Evolutionary conservation across 2,113 vertebrate genomes (phyloP), one percentile per base, ranked within the genome.

Genomic region (Drymodes brunneopygia): DNA sequence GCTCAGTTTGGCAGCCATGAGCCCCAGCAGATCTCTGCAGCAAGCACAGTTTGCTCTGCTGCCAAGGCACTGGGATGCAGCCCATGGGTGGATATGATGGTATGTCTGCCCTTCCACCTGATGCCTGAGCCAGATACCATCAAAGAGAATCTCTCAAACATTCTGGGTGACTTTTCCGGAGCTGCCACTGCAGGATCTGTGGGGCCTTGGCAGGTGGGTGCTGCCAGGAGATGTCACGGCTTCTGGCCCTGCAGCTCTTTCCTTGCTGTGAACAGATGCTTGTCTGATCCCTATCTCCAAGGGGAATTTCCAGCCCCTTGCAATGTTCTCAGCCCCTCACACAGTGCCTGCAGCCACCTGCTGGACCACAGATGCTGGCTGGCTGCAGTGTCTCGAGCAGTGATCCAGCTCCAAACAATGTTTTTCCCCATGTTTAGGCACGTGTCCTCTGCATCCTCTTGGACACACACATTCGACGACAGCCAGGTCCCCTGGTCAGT

Each of bases 71-170:
- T 36, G 47, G 48, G 15, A n/a, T 23, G 25, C 50, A 67, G 65
- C 23, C 8, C 19, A 6, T 22, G 0, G 0, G 8, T 9, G 20
- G 40, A 8, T 14, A 24, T 0, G 0, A 28, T 31, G 12, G 10
- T 14, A 6, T 36, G 19, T 29, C 31, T 45, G 20, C 23, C 10
- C 3, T 42, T 84, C 23, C 13, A 45, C 50, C 47, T 45, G 16
- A 28, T 12, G 12, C 33, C 27, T 33, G n/a, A 65, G 31, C 6
- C 13, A 62, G 33, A 18, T 2, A 47, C 2, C 1, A 1, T 51
- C 27, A 24, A 45, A 13, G 3, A 38, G 5, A 16, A 21, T 17
- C 29, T 60, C 53, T 35, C 17, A 48, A 45, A n/a, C 21, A 24
- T 13, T 3, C 56, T 15, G 15, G 7, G 11, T 45, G 40, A 25